Evolutionary conservation across 2,888 invertebrate species (phyloP).

Genomic region (Steinernema carpocapsae): DNA sequence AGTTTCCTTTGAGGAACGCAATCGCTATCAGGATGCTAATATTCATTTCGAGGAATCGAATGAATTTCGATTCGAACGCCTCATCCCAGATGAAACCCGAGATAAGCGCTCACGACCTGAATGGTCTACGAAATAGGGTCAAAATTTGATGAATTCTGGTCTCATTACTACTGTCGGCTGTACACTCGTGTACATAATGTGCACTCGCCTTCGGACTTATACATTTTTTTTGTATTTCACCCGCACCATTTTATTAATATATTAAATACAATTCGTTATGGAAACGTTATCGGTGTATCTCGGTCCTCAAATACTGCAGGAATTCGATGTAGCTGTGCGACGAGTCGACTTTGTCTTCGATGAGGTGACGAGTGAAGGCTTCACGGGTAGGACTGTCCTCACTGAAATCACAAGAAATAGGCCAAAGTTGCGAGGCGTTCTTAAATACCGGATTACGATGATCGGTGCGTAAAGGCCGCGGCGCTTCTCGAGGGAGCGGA

Average conservation of each 20-base stretch:
- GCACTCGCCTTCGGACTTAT: too few species aligned
- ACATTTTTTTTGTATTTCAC: too few species aligned
- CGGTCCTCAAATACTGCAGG: constrained; percentile 79
- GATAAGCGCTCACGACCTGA: too few species aligned
- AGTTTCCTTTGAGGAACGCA: neutral
- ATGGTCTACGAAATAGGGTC: too few species aligned
- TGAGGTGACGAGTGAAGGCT: constrained; percentile 83
- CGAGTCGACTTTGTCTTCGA: constrained; percentile 92
- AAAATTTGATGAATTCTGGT: too few species aligned
- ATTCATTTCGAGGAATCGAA: neutral
- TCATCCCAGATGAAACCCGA: too few species aligned
- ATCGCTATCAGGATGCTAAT: neutral
- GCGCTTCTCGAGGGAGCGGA: too few species aligned
- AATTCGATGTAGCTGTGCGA: constrained; percentile 97
- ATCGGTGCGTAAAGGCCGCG: neutral
- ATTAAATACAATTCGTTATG: too few species aligned
- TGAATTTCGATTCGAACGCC: neutral
- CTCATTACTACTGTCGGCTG: too few species aligned
- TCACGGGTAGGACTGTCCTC: constrained; percentile 86
- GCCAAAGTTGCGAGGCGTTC: too few species aligned
- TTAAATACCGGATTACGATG: constrained; percentile 41
- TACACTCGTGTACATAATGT: too few species aligned
- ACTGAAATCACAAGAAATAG: constrained; percentile 73
- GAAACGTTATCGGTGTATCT: constrained; percentile 54
- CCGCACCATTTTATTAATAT: too few species aligned